These are phyloP conservation scores for Acanthosepion pharaonis DNA, from an alignment of 2,888 invertebrate species.

Conservation along the genomic window DNA sequence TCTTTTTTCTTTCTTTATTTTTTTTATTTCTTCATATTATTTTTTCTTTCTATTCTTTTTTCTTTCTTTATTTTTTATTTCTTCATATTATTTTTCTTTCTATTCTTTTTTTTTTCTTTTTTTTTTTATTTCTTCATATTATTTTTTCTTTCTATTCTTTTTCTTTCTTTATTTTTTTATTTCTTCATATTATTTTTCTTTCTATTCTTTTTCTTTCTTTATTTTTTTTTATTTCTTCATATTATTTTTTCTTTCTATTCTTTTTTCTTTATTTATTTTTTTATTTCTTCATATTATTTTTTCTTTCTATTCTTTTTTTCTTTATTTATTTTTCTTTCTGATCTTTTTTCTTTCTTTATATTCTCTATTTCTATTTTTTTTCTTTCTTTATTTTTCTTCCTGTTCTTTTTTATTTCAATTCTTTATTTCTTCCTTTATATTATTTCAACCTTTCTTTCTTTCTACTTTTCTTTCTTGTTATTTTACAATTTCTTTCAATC, in stretches of 20 bases:
- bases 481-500: too few species aligned
- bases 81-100: not conserved
- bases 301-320: not conserved
- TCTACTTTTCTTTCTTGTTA: not conserved
- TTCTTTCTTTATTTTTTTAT: not conserved
- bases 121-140: too few species aligned
- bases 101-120: not conserved
- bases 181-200: too few species aligned
- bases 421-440: too few species aligned
- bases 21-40: too few species aligned
- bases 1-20: not conserved
- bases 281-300: not conserved
- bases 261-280: not conserved
- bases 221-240: not conserved
- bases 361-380: too few species aligned
- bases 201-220: fast-evolving
- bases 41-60: not conserved
- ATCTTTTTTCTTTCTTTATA: too few species aligned
- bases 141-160: not conserved
- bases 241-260: not conserved
- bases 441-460: not conserved
- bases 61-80: too few species aligned
- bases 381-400: not conserved
- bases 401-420: not conserved
- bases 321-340: not conserved